Percentiles rank a stretch among this genome's conserved stretches.
These are phyloP conservation scores for Wiebesia pumilae DNA, from an alignment of 1,140 invertebrate species.

Conservation along the genomic window DNA sequence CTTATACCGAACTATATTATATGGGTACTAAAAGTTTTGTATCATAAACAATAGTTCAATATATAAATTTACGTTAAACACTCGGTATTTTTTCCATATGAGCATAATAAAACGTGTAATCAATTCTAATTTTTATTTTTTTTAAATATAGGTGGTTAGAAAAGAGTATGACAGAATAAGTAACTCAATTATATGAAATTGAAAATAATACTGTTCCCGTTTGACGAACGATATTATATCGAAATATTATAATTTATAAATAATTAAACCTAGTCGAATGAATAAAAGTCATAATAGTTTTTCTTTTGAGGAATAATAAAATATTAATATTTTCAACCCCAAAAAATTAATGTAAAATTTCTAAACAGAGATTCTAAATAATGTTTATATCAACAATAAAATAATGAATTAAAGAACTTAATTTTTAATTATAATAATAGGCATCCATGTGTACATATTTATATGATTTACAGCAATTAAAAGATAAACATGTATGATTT, in stretches of 20 bases:
- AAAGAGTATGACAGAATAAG: slow-evolving; percentile 23
- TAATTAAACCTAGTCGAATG: slow-evolving; percentile 52
- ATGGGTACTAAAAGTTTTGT: not conserved
- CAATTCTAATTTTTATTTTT: slow-evolving; percentile 21
- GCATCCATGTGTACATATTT: slow-evolving; percentile 42
- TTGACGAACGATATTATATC: slow-evolving; percentile 38
- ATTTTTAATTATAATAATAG: slow-evolving; percentile 18
- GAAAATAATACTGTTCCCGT: slow-evolving; percentile 13
- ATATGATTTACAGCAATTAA: slow-evolving; percentile 40
- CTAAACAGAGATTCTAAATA: slow-evolving; percentile 3
- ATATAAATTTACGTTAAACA: not conserved
- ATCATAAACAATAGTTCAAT: not conserved
- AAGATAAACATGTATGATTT: slow-evolving; percentile 47
- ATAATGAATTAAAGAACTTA: not conserved
- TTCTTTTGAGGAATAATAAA: slow-evolving; percentile 22
- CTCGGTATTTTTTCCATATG: not conserved
- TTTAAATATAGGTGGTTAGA: not conserved
- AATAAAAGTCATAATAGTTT: slow-evolving; percentile 52
- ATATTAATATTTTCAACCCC: slow-evolving; percentile 34
- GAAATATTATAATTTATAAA: slow-evolving; percentile 47
- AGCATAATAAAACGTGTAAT: slow-evolving; percentile 2
- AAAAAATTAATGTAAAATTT: slow-evolving; percentile 29
- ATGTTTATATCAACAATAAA: slow-evolving; percentile 38
- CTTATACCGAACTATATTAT: not conserved
- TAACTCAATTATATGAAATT: slow-evolving; percentile 14